Percentiles rank a stretch among this genome's conserved stretches.
Evolutionary conservation across 2,797 vertebrate species (phyloP).

Genomic region (Galagoides demidoff): DNA sequence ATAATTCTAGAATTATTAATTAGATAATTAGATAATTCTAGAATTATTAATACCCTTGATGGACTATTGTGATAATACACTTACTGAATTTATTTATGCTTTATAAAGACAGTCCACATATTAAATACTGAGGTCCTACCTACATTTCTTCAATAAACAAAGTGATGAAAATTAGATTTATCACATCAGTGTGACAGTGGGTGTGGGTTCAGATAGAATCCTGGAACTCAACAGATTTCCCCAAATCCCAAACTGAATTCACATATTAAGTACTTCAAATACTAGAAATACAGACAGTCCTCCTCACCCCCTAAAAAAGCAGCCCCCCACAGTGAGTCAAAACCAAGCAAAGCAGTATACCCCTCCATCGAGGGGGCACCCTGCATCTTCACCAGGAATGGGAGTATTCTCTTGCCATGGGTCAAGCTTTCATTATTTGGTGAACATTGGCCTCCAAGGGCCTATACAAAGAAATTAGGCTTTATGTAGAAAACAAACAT

Average conservation of each 20-base stretch:
- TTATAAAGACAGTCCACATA: background rate
- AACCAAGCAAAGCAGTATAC: background rate
- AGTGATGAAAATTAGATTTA: background rate
- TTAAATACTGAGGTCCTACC: background rate
- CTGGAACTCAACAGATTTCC: background rate
- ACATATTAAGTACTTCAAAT: background rate
- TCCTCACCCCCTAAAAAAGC: background rate
- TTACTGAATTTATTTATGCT: background rate
- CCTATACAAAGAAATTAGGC: background rate
- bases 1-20: too few relatives aligned
- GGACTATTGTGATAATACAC: background rate
- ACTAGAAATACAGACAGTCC: background rate
- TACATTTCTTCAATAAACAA: background rate
- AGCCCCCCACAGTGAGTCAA: background rate
- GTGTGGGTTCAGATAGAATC: background rate
- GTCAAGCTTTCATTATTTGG: background rate
- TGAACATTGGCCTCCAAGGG: background rate
- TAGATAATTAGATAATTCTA: too few relatives aligned
- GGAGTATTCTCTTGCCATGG: background rate
- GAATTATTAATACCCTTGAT: background rate
- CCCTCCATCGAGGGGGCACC: background rate
- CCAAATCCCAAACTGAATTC: background rate
- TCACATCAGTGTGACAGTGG: too few relatives aligned
- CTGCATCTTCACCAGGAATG: background rate
- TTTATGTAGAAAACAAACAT: background rate